Base-by-base conservation (phyloP, 2,113 vertebrate species). In the Ascaphus truei region DNA sequence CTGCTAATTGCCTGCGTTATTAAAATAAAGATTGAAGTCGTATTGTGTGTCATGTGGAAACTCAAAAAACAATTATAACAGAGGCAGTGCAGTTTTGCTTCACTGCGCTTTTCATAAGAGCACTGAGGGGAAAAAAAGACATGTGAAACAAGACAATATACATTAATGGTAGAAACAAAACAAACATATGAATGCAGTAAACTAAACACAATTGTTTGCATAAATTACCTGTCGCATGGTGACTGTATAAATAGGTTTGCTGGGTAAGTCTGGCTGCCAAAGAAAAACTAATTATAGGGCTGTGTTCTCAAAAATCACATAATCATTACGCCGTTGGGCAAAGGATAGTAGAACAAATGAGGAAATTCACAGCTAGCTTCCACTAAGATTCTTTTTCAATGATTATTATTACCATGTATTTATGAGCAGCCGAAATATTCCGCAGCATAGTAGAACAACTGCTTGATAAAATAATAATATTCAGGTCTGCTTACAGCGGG, bases 221-320 rank as follows among this genome's bases (percentile, higher is more conserved):
- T 22, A 62, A 62, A 62, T 62, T 62, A 47, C 59, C 27, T 47
- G 10, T 23, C 48, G 59, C 41, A 26, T 62, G 10, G 33, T 25
- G 16, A 41, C 59, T 62, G 18, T 39, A 29, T 15, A 62, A 62
- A 43, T 20, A 33, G 45, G 41, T 15, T 22, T n/a, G 59, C 59
- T 47, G 27, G n/a, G 33, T 9, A 62, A 62, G 4, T 29, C 10
- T 48, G 29, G 25, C 58, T 22, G 16, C 27, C 15, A n/a, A n/a
- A n/a, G n/a, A 43, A 61, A 62, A 62, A 43, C 27, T 33, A 47
- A 62, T 62, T 62, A 48, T 23, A 61, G 48, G n/a, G n/a, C n/a
- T n/a, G n/a, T n/a, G n/a, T n/a, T n/a, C n/a, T n/a, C n/a, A n/a
- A n/a, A n/a, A n/a, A n/a, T n/a, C n/a, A n/a, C n/a, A n/a, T n/a